These are phyloP conservation scores for Dendrocopos noguchii DNA, from an alignment of 2,113 vertebrate genomes.

Conservation along the genomic window DNA sequence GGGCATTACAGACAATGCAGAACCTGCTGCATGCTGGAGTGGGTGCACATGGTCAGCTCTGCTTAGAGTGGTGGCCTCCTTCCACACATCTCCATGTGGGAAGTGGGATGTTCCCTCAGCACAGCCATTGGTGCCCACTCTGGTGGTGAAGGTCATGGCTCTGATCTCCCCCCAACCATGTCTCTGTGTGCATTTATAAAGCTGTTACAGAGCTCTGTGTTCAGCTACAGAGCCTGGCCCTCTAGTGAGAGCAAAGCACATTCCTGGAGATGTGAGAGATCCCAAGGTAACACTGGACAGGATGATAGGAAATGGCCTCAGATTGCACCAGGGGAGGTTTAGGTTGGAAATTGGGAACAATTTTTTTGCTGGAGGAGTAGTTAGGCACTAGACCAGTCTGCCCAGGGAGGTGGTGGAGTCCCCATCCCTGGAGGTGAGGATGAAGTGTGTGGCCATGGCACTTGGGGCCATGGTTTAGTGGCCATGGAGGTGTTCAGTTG, in stretches of 20 bases:
- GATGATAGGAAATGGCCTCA: no score
- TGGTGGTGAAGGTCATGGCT: background rate
- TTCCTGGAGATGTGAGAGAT: background rate
- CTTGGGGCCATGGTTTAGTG: no score
- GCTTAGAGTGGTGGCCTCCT: background rate
- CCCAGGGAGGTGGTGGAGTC: no score
- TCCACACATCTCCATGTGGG: background rate
- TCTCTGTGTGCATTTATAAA: background rate
- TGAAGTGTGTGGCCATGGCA: no score
- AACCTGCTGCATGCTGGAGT: background rate
- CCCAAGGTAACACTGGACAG: background rate
- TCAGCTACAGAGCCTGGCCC: background rate
- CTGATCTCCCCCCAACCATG: background rate
- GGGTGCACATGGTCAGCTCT: background rate
- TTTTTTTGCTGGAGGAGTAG: no score
- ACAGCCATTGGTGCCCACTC: fast-evolving
- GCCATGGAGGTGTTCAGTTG: no score
- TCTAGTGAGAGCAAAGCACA: background rate
- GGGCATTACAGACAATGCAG: background rate
- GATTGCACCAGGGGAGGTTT: no score
- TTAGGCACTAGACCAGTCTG: no score
- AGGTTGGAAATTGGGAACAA: no score
- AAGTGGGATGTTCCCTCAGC: background rate
- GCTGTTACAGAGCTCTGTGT: background rate
- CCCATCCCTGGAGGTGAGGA: no score